Evolutionary conservation across 1,140 invertebrate genomes (phyloP).

Genomic region (Lysiphlebus fabarum): DNA sequence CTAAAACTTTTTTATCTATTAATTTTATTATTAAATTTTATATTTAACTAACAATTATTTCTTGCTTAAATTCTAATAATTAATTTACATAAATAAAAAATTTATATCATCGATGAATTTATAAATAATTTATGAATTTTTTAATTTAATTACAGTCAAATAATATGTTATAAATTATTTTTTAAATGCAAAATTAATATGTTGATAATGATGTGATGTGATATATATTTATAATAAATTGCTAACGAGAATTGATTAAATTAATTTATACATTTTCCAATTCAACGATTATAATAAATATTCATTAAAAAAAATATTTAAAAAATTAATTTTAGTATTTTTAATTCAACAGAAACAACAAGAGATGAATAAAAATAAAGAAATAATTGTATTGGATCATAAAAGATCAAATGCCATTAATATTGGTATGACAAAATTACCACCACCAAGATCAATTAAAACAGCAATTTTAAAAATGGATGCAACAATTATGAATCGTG

Average conservation of each 20-base stretch:
- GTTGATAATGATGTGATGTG: constrained; percentile 1
- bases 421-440: constrained; percentile 98
- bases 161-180: no score
- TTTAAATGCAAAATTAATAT: constrained; percentile 3
- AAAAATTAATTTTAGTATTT: constrained; percentile 8
- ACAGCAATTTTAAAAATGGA: constrained; percentile 99
- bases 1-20: constrained; percentile 33
- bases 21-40: constrained; percentile 25
- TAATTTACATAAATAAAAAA: no score
- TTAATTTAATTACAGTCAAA: no score
- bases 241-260: constrained; percentile 22
- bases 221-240: no score
- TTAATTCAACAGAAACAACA: constrained; percentile 76
- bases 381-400: constrained; percentile 93
- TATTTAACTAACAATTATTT: no score
- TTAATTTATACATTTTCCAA: constrained; percentile 19
- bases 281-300: background rate
- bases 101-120: no score
- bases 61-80: no score
- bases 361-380: constrained; percentile 90
- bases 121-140: no score
- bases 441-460: constrained; percentile 94
- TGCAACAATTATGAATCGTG: constrained; percentile 94
- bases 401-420: constrained; percentile 99
- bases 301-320: background rate